Evolutionary conservation across 1,140 invertebrate species (phyloP), one percentile per base, ranked within the genome.

Genomic region (Euwallacea fornicatus): DNA sequence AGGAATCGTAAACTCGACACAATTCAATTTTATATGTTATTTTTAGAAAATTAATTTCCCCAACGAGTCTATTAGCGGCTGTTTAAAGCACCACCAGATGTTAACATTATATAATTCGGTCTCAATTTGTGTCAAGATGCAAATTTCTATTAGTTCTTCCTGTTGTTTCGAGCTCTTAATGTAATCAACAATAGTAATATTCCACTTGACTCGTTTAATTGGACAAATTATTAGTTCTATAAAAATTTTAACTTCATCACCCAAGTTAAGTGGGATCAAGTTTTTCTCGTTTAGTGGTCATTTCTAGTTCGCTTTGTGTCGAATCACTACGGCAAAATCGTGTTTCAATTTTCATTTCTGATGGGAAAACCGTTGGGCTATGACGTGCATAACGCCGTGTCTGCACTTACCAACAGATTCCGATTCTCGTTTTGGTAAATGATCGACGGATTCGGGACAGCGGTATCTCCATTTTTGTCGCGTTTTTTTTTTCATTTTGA

Each of bases 81-180:
- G 55, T 58, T 33, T 41, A 54, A 46, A 56, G 11, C 44, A 47
- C 33, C 47, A 70, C 50, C 68, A 70, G 68, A 70, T 70, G 61
- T 70, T 47, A 56, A 33, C 61, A 66, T 71, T 71, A 71, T 66
- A 62, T 66, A 71, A 71, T 71, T 60, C 43, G 41, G 9, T 16
- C 62, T 66, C 56, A 71, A 71, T 71, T 71, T 62, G 44, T 66
- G 70, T 66, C 70, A 71, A 71, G 70, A 71, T 71, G 70, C 70
- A 71, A 71, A 71, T 66, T 71, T 71, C 70, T 71, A 71, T 71
- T 71, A 63, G 70, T 63, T 62, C 63, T 71, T 71, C 70, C 70
- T 66, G 70, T 71, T 66, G 63, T 66, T 71, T 71, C 43, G 33
- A 61, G 41, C 56, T 59, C 42, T 60, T 71, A 71, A 71, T 71